These are phyloP conservation scores for Philypnodon macrostomus DNA, from an alignment of 2,797 vertebrate species.

Conservation along the genomic window DNA sequence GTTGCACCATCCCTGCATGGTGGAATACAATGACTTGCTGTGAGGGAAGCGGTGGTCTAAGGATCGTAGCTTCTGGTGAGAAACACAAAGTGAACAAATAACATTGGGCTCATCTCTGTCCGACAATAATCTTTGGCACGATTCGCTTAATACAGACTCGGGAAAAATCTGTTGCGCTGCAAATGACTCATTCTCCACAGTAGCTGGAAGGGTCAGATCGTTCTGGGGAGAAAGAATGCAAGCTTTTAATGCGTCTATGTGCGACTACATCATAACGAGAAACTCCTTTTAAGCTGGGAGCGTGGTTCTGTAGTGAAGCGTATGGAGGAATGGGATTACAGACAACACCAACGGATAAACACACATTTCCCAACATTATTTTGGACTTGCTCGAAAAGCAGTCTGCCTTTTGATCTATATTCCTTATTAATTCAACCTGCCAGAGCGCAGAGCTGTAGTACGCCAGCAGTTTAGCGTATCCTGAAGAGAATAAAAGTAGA, in stretches of 20 bases:
- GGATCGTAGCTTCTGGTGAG: slow-evolving; percentile 13
- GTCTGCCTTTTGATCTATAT: slow-evolving; percentile 43
- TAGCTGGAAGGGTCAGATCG: slow-evolving; percentile 13
- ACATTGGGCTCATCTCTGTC: slow-evolving; percentile 3
- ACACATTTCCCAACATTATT: slow-evolving; percentile 32
- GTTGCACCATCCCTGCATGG: slow-evolving; percentile 30
- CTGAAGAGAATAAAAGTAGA: slow-evolving; percentile 15
- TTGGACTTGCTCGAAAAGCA: slow-evolving; percentile 22
- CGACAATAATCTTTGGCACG: slow-evolving; percentile 15
- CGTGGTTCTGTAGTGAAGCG: slow-evolving; percentile 6
- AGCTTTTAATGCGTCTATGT: slow-evolving; percentile 16
- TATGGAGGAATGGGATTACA: slow-evolving; percentile 17
- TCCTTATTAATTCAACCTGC: slow-evolving; percentile 48
- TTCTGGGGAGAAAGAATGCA: no score
- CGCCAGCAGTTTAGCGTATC: slow-evolving; percentile 32
- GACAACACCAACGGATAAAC: slow-evolving; percentile 17
- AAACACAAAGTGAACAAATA: slow-evolving; percentile 19
- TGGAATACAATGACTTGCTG: slow-evolving; percentile 33
- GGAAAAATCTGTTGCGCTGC: slow-evolving; percentile 5
- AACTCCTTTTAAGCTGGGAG: slow-evolving; percentile 13
- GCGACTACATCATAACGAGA: slow-evolving; percentile 2
- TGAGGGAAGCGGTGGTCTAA: slow-evolving; percentile 9
- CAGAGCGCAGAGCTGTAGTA: slow-evolving; percentile 16
- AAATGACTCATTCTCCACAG: slow-evolving; percentile 26
- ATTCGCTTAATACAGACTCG: slow-evolving; percentile 7